Conservation (phyloP, 2,888 invertebrate species). For the Acleris cristana region DNA sequence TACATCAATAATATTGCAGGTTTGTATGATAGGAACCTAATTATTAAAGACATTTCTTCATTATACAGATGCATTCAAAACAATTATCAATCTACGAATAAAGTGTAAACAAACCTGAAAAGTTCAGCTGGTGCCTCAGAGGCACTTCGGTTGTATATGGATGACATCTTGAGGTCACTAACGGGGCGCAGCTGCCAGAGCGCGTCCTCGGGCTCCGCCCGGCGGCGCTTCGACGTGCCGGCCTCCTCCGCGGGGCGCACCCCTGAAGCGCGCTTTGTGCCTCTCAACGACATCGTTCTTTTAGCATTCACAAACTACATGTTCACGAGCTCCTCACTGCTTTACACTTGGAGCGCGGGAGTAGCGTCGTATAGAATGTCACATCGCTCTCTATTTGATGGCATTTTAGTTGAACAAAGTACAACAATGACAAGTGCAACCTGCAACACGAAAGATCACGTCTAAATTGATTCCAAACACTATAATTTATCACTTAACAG, state of each 20-base stretch:
- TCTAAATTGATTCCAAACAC: constrained; percentile 1
- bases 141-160: constrained; percentile 93
- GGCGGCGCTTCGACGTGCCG: constrained; percentile 75
- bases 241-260: constrained; percentile 70
- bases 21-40: too few relatives aligned
- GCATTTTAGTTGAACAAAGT: constrained; percentile 66
- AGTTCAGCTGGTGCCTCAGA: constrained; percentile 93
- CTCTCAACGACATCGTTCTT: constrained; percentile 77
- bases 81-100: not conserved
- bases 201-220: constrained; percentile 74
- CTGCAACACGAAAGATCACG: constrained; percentile 54
- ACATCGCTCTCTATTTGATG: constrained; percentile 77
- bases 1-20: too few relatives aligned
- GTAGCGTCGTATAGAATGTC: constrained; percentile 79
- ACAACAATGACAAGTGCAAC: constrained; percentile 53
- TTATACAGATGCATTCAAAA: too few relatives aligned
- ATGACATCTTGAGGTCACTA: constrained; percentile 93
- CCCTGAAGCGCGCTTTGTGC: constrained; percentile 76
- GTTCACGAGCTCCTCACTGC: constrained; percentile 72
- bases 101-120: constrained; percentile 83
- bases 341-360: constrained; percentile 80
- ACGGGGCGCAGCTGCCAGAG: constrained; percentile 92
- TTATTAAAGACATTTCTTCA: too few relatives aligned
- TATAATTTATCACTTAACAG: constrained; percentile 1
- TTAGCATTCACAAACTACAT: constrained; percentile 76